Evolutionary conservation across 1,140 invertebrate genomes (phyloP).

Genomic region (Papilio glaucus): DNA sequence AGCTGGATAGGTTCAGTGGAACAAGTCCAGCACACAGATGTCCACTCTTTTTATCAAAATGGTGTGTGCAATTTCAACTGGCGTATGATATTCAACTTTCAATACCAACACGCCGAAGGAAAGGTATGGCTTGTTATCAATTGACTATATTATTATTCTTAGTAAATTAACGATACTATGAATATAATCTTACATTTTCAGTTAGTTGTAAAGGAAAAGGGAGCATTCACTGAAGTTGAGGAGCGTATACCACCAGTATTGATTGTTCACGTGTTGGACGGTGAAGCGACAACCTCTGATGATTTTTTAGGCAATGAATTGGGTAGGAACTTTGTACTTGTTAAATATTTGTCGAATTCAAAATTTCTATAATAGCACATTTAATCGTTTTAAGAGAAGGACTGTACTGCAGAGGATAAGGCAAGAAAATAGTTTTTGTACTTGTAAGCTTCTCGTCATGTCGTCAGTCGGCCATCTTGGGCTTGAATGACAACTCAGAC

Average conservation of each 20-base stretch:
- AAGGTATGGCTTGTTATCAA: conserved; percentile 82
- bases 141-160: not conserved
- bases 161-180: not conserved
- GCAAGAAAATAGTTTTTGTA: too few species aligned
- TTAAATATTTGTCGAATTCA: too few species aligned
- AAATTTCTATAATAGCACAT: too few species aligned
- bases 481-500: too few species aligned
- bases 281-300: conserved; percentile 89
- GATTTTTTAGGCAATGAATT: conserved; percentile 89
- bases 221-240: conserved; percentile 86
- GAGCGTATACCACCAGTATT: conserved; percentile 87
- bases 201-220: conserved; percentile 74
- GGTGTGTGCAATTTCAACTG: conserved; percentile 96
- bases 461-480: too few species aligned
- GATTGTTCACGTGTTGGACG: conserved; percentile 89
- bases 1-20: conserved; percentile 90
- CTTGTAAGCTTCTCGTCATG: too few species aligned
- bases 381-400: too few species aligned
- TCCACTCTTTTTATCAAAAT: conserved; percentile 91
- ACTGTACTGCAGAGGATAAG: too few species aligned
- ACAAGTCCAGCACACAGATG: conserved; percentile 91
- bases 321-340: too few species aligned
- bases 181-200: conserved; percentile 38
- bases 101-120: conserved; percentile 90
- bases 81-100: conserved; percentile 93